Conservation (phyloP, 2,888 invertebrate species). For the Ferdinandea cuprea region DNA sequence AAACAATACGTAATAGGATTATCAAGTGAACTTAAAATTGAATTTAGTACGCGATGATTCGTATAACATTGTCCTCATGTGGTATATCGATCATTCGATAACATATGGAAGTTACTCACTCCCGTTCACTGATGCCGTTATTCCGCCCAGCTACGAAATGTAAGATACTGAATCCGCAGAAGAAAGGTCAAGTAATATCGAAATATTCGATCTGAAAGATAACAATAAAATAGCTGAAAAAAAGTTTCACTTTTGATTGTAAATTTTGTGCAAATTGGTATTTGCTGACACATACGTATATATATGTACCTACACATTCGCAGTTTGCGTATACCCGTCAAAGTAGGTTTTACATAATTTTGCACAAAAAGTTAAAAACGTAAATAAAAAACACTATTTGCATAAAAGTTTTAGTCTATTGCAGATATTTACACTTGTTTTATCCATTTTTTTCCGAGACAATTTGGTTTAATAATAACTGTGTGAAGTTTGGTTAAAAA, state of each 20-base stretch:
- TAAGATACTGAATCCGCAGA: conserved; percentile 13
- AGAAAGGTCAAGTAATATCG: conserved; percentile 45
- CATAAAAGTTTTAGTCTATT: conserved; percentile 37
- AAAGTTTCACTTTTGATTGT: conserved; percentile 51
- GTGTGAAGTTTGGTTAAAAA: conserved; percentile 22
- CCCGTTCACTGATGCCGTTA: no score
- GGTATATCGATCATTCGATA: no score
- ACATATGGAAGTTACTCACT: no score
- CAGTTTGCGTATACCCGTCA: no score
- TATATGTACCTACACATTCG: no score
- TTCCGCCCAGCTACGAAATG: conserved; percentile 7
- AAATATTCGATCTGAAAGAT: conserved; percentile 28
- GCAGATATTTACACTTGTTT: conserved; percentile 32
- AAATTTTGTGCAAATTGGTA: conserved; percentile 30
- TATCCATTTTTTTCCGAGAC: conserved; percentile 8
- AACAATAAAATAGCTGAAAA: conserved; percentile 28
- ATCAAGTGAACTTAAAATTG: no score
- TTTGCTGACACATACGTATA: not conserved
- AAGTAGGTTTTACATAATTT: conserved; percentile 37
- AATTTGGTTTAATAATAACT: conserved; percentile 32
- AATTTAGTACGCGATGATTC: no score
- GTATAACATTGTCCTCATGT: no score
- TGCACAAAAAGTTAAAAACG: conserved; percentile 15
- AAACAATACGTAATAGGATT: no score
- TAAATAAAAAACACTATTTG: conserved; percentile 42